Conservation (phyloP, 2,888 invertebrate genomes). For the Macropis europaea region DNA sequence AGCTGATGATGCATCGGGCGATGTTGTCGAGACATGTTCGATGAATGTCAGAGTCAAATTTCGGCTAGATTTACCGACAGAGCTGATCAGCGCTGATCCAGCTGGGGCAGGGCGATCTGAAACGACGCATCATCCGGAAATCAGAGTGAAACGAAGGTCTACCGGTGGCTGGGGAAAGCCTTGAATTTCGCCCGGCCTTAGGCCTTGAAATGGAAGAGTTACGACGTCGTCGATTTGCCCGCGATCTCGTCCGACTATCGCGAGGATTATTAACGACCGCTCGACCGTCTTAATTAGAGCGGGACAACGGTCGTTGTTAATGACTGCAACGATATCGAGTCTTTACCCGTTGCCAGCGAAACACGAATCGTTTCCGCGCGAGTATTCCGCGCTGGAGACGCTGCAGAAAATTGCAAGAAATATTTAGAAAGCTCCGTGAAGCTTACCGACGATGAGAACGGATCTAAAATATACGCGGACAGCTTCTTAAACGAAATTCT, state of each 20-base stretch:
- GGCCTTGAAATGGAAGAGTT: constrained; percentile 9
- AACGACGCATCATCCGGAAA: constrained; percentile 41
- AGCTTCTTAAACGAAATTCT: no score
- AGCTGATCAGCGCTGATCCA: no score
- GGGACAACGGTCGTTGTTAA: constrained; percentile 7
- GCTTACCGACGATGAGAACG: no score
- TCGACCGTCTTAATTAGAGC: constrained; percentile 36
- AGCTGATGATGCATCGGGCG: no score
- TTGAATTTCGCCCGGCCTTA: constrained; percentile 12
- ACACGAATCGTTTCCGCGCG: background rate
- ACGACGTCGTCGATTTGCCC: background rate
- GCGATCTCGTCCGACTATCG: background rate
- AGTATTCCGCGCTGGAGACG: background rate
- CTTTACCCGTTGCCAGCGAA: background rate
- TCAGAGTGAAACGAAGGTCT: constrained; percentile 41
- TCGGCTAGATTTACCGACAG: no score
- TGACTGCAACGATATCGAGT: background rate
- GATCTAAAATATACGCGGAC: no score
- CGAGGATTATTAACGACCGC: constrained; percentile 21
- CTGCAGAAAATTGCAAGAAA: background rate
- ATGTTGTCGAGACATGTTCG: no score
- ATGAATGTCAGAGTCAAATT: no score
- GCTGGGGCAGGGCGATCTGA: no score
- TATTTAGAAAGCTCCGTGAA: background rate
- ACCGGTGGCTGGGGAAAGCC: constrained; percentile 9